These are phyloP conservation scores for Seira ritae DNA, from an alignment of 2,888 invertebrate genomes.

Conservation along the genomic window DNA sequence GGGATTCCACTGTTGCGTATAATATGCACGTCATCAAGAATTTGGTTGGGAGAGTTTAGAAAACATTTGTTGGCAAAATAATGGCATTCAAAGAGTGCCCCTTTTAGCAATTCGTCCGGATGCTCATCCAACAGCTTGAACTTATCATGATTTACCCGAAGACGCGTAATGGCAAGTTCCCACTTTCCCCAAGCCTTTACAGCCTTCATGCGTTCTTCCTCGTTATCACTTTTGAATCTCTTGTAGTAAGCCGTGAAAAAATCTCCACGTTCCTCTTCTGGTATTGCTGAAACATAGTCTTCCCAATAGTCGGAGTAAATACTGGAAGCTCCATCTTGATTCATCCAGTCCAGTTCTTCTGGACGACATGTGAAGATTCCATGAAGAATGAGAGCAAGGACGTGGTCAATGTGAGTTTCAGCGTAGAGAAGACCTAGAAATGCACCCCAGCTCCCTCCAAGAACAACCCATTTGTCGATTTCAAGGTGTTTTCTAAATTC, in stretches of 20 bases:
- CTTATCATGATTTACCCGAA: not conserved
- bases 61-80: not conserved
- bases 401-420: not conserved
- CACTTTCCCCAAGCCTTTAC: not conserved
- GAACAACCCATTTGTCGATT: not conserved
- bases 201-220: not conserved
- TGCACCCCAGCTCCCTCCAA: not conserved
- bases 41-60: not conserved
- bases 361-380: not conserved
- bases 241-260: not conserved
- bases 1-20: conserved; percentile 52
- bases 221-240: no score
- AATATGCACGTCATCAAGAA: conserved; percentile 36
- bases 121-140: not conserved
- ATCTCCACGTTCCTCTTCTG: not conserved
- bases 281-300: not conserved
- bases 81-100: not conserved
- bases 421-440: not conserved
- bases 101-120: not conserved
- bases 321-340: not conserved
- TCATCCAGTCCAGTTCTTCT: not conserved
- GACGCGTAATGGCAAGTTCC: not conserved
- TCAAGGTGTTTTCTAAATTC: not conserved
- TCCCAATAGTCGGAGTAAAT: conserved; percentile 3
- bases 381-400: not conserved